Evolutionary conservation across 2,113 vertebrate genomes (phyloP).

Genomic region (Regulus satrapa): DNA sequence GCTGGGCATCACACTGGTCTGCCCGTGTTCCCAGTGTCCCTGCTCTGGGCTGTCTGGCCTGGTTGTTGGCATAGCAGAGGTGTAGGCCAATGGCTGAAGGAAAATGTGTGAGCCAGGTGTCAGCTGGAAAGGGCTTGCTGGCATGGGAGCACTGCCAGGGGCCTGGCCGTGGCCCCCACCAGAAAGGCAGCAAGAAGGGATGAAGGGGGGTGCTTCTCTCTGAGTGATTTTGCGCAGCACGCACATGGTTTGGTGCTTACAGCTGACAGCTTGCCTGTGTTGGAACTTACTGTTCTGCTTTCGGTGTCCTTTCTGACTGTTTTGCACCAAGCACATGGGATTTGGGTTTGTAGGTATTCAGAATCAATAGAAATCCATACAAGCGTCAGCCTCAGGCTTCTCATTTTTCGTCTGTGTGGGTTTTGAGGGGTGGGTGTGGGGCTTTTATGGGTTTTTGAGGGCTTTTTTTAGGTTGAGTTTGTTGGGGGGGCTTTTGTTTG

Average conservation of each 20-base stretch:
- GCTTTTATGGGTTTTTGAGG: neutral
- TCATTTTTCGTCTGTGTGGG: neutral
- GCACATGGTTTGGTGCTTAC: neutral
- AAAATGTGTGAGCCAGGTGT: neutral
- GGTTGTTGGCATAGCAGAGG: neutral
- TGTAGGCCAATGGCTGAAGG: neutral
- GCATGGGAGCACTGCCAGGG: rapidly evolving
- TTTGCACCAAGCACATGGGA: rapidly evolving
- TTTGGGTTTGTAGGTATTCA: neutral
- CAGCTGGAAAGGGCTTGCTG: neutral
- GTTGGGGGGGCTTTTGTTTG: neutral
- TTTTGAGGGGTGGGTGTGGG: neutral
- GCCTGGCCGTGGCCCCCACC: rapidly evolving
- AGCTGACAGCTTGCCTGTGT: neutral
- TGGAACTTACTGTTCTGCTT: neutral
- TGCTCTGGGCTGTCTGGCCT: neutral
- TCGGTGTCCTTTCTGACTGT: neutral
- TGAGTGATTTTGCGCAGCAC: neutral
- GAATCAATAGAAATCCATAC: neutral
- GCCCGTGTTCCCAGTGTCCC: neutral
- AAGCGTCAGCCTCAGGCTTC: neutral
- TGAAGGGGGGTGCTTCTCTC: neutral
- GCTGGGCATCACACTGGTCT: rapidly evolving
- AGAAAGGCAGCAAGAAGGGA: rapidly evolving
- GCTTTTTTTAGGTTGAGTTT: neutral